Base-by-base conservation (phyloP, 2,888 invertebrate species). In the Ommatoiulus sabulosus region DNA sequence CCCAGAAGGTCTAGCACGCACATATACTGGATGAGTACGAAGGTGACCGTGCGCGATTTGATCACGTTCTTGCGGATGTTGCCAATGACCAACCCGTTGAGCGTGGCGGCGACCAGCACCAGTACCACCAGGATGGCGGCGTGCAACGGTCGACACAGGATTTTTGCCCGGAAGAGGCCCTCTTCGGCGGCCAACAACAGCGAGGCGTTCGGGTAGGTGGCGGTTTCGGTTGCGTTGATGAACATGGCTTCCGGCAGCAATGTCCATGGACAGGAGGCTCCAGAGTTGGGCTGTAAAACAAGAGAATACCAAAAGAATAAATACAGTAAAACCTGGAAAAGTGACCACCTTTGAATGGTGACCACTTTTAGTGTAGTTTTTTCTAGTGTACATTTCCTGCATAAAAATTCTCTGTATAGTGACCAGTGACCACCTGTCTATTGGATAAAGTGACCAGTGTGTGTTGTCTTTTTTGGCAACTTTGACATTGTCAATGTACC, bases 1-100 rank as follows among this genome's bases (percentile, higher is more conserved):
- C 91, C 91, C 12, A 91, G 87, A 20, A 90, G 90, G 87, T 91
- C 91, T 10, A 91, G 90, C 85, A 91, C 90, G 90, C 91, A 91
- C 87, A 91, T 90, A 89, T 91, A 91, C 84, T 91, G 90, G 84
- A 91, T 91, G 57, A 91, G 91, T 8, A 91, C 90, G 87, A 91
- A 91, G 88, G 91, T 91, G 44, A 91, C 90, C 89, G 91, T 91
- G 72, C 90, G 89, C 57, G 91, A 90, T 89, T 91, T 91, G 72
- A 91, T 90, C 84, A 90, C 90, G 89, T 91, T 91, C 63, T 90
- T 90, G 48, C 91, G 90, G 87, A 91, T 91, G 89, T 91, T 91
- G 87, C 88, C 87, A 72, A 91, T 91, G 90, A 91, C 91, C 87
- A 90, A 90, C 20, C 90, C 90, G 89, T 91, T 91, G 10, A 90